These are phyloP conservation scores for Alviniconcha strummeri DNA, from an alignment of 2,888 invertebrate species.

Conservation along the genomic window DNA sequence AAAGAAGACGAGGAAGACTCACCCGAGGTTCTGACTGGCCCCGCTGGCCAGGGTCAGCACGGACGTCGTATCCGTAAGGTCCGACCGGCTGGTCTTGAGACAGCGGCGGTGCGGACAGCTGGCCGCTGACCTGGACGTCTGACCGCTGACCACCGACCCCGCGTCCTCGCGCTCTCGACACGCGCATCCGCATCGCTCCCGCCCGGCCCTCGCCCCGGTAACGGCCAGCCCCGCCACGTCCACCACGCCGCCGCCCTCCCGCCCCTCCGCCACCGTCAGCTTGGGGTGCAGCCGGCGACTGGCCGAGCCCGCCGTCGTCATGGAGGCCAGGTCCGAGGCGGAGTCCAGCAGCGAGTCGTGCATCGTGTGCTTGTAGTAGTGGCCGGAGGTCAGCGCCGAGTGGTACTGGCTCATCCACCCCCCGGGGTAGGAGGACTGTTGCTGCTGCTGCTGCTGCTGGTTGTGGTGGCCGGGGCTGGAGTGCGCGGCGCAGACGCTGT, in stretches of 20 bases:
- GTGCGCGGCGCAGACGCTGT: conserved; percentile 42
- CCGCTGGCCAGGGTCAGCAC: conserved; percentile 21
- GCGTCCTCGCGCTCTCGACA: conserved; percentile 15
- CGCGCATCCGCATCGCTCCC: conserved; percentile 1
- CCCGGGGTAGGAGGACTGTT: conserved; percentile 54
- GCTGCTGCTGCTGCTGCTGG: not conserved
- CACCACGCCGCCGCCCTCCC: not conserved
- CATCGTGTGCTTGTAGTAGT: conserved; percentile 55
- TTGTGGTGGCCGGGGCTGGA: not conserved
- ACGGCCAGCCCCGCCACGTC: not conserved
- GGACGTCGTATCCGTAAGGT: conserved; percentile 29
- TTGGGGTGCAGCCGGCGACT: conserved; percentile 25
- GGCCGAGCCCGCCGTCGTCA: conserved; percentile 35
- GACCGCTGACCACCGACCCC: conserved; percentile 23
- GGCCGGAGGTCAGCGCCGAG: conserved; percentile 49
- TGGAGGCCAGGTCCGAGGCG: conserved; percentile 49
- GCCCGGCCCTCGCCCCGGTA: no score
- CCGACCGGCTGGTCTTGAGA: conserved; percentile 17
- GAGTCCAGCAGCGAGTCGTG: conserved; percentile 57
- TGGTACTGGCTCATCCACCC: conserved; percentile 61
- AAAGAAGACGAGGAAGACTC: no score
- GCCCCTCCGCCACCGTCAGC: not conserved
- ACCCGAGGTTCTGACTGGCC: conserved; percentile 22
- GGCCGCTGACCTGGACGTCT: not conserved
- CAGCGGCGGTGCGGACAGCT: conserved; percentile 6